Evolutionary conservation across 2,113 vertebrate genomes (phyloP).

Genomic region (Chloebia gouldiae): DNA sequence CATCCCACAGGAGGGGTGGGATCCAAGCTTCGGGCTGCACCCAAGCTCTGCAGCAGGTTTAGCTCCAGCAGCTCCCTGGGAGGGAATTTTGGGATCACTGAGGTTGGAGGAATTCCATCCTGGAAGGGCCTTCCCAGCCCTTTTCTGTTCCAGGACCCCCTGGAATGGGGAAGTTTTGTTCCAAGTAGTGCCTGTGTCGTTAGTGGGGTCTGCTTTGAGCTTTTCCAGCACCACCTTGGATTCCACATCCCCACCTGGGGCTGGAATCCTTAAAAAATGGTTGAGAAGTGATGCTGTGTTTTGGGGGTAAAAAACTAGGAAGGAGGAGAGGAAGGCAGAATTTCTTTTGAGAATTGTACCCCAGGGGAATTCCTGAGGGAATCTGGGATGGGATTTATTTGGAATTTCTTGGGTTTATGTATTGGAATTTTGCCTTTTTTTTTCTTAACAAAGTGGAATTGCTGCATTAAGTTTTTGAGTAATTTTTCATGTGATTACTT

Average conservation of each 20-base stretch:
- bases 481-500: background rate
- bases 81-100: background rate
- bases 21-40: background rate
- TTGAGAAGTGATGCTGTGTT: fast-evolving
- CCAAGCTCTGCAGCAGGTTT: background rate
- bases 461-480: background rate
- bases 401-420: background rate
- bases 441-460: background rate
- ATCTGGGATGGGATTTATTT: background rate
- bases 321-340: background rate
- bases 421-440: background rate
- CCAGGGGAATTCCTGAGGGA: background rate
- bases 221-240: background rate
- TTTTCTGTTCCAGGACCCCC: background rate
- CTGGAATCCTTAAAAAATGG: background rate
- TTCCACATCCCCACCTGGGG: background rate
- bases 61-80: background rate
- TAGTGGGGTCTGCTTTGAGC: background rate
- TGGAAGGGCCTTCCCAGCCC: background rate
- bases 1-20: background rate
- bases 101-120: background rate
- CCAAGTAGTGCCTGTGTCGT: background rate
- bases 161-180: background rate
- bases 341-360: background rate
- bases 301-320: background rate